Evolutionary conservation across 2,113 vertebrate genomes (phyloP).

Genomic region (Boulengeromyrus knoepffleri): DNA sequence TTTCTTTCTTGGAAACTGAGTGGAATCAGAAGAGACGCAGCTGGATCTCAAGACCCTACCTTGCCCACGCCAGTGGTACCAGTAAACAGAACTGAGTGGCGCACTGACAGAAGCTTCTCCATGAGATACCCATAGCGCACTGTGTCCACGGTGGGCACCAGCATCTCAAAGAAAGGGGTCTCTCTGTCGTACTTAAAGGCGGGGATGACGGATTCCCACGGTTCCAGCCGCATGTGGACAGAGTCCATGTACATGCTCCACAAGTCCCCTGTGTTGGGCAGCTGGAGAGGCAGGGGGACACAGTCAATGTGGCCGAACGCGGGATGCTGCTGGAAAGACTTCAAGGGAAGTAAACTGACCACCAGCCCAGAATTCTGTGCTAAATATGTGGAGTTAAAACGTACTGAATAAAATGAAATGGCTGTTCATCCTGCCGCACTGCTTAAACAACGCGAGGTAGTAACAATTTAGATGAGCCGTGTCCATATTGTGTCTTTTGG

Average conservation of each 20-base stretch:
- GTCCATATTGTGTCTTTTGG: neutral
- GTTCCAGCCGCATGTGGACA: constrained; percentile 57
- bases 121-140: constrained; percentile 79
- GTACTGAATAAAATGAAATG: neutral
- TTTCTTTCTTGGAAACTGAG: neutral
- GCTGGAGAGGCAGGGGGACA: constrained; percentile 42
- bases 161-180: constrained; percentile 76
- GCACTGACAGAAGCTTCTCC: constrained; percentile 75
- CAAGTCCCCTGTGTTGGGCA: constrained; percentile 62
- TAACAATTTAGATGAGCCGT: neutral
- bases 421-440: neutral
- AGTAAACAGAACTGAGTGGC: constrained; percentile 71
- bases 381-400: neutral
- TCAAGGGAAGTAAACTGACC: neutral
- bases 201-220: constrained; percentile 73
- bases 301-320: neutral
- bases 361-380: neutral
- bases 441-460: neutral
- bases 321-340: neutral
- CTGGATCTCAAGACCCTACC: constrained; percentile 46
- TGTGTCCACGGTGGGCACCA: constrained; percentile 78
- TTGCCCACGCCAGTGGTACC: constrained; percentile 80
- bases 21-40: neutral
- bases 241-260: constrained; percentile 76
- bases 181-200: constrained; percentile 65